Evolutionary conservation across 37 sponge, comb jelly and placozoan genomes (phyloP).

Genomic region (Lycopodina hypogea): DNA sequence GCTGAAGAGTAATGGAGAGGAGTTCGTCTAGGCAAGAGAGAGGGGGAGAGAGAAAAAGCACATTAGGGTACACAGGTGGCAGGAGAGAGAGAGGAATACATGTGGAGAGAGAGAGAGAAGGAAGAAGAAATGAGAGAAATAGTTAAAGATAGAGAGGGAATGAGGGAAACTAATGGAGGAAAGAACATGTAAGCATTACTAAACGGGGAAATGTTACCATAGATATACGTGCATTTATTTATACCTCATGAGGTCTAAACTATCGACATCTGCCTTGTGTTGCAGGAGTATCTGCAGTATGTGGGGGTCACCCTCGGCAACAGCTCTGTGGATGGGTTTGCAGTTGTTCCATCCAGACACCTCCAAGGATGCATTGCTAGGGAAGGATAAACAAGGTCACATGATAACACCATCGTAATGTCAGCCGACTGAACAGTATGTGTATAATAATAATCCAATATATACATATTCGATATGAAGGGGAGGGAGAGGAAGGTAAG

Average conservation of each 20-base stretch:
- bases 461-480: too few relatives aligned
- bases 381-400: neutral
- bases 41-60: neutral
- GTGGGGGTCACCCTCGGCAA: constrained; percentile 41
- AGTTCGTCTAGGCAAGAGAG: constrained; percentile 36
- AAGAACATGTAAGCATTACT: too few relatives aligned
- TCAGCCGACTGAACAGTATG: neutral
- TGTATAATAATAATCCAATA: too few relatives aligned
- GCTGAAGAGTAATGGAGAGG: constrained; percentile 64
- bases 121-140: too few relatives aligned
- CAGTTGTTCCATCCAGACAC: constrained; percentile 42
- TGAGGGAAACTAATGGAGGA: neutral
- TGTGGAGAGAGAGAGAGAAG: neutral
- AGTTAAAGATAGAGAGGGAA: too few relatives aligned
- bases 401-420: neutral
- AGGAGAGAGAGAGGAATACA: neutral
- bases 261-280: constrained; percentile 50
- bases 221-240: too few relatives aligned
- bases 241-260: constrained; percentile 43
- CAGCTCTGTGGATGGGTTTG: constrained; percentile 54
- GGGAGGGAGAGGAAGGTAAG: too few relatives aligned
- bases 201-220: too few relatives aligned
- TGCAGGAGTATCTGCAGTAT: constrained; percentile 43
- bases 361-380: constrained; percentile 43
- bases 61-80: too few relatives aligned